phyloP scores from a whole-genome alignment of 2,888 invertebrate genomes.

The Lasioglossum zephyrum region DNA sequence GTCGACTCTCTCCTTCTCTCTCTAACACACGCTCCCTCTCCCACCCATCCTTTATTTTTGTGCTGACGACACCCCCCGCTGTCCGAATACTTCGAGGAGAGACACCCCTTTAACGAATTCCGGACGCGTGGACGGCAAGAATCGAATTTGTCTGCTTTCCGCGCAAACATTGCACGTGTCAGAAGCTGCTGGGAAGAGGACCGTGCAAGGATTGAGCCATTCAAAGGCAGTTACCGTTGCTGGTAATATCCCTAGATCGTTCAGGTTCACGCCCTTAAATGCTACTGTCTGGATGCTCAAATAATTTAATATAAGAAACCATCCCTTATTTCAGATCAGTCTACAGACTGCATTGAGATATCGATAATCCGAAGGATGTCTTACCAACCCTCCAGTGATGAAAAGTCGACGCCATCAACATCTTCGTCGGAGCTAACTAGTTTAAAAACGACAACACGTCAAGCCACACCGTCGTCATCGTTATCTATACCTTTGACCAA shows the following conservation, averaged over 20 bases:
- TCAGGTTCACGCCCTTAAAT: neutral
- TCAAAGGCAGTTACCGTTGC: neutral
- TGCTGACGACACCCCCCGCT: constrained; percentile 16
- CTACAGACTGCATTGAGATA: neutral
- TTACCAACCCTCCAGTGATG: neutral
- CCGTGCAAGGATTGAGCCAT: neutral
- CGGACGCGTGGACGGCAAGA: constrained; percentile 6
- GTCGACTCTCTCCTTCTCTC: constrained; percentile 26
- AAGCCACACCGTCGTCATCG: neutral
- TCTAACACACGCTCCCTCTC: neutral
- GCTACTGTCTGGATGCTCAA: neutral
- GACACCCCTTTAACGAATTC: constrained; percentile 13
- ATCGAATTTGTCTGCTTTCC: neutral
- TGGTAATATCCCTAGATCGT: neutral
- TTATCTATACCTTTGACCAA: neutral
- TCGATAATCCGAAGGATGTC: neutral
- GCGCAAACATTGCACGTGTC: neutral
- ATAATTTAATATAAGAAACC: too few relatives aligned
- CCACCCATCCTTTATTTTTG: neutral
- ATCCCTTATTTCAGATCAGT: neutral
- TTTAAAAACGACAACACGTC: constrained; percentile 5
- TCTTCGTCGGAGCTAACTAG: neutral
- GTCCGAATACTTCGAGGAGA: constrained; percentile 40
- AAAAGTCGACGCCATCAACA: neutral
- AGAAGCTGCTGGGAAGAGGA: neutral